Conservation (phyloP, 2,888 invertebrate genomes). For the Drosophila picticornis region DNA sequence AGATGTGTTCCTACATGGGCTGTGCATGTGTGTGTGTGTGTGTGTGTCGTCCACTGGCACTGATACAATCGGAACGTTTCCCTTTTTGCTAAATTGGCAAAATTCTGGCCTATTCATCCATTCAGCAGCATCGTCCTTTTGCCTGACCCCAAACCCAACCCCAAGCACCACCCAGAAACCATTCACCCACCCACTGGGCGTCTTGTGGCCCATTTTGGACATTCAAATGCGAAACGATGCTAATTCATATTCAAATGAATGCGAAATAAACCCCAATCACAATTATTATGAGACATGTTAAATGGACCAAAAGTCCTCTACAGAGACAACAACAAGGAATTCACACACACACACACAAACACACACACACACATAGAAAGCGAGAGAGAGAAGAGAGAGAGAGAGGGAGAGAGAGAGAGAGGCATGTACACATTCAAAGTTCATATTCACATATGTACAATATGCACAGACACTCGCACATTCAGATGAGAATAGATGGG, state of each 20-base stretch:
- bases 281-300: constrained; percentile 84
- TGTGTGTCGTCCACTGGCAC: constrained; percentile 61
- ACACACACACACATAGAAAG: background rate
- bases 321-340: constrained; percentile 45
- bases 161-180: constrained; percentile 11
- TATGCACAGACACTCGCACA: constrained; percentile 13
- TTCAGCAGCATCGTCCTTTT: constrained; percentile 54
- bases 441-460: constrained; percentile 30
- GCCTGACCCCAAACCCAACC: constrained; percentile 32
- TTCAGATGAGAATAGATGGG: constrained; percentile 30
- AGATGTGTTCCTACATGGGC: constrained; percentile 35
- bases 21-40: constrained; percentile 15
- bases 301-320: constrained; percentile 83
- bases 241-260: constrained; percentile 83
- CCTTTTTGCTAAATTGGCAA: constrained; percentile 81
- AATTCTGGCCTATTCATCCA: constrained; percentile 69
- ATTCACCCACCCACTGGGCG: constrained; percentile 13
- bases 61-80: constrained; percentile 69
- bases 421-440: constrained; percentile 12
- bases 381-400: background rate
- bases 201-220: constrained; percentile 50
- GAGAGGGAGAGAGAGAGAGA: background rate
- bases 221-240: constrained; percentile 76
- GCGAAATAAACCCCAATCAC: constrained; percentile 82
- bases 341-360: constrained; percentile 17